Conservation (phyloP, 2,797 vertebrate genomes). For the Pampus argenteus region DNA sequence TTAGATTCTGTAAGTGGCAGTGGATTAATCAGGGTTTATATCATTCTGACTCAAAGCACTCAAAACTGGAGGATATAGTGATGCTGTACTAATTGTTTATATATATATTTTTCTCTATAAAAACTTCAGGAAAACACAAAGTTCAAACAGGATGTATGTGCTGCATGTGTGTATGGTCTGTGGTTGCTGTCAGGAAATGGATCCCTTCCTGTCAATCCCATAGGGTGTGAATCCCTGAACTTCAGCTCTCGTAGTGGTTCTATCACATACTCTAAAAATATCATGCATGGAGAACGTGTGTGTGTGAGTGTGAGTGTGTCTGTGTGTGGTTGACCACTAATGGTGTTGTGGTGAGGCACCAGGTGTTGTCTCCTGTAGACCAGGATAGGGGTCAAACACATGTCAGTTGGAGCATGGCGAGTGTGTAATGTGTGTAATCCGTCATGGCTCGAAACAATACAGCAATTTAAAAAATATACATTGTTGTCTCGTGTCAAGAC, state of each 20-base stretch:
- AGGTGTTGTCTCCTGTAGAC: conserved; percentile 76
- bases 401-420: conserved; percentile 55
- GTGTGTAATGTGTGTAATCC: conserved; percentile 41
- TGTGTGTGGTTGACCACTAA: conserved; percentile 73
- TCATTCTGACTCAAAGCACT: conserved; percentile 27
- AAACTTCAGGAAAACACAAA: conserved; percentile 29
- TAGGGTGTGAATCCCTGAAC: conserved; percentile 74
- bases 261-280: conserved; percentile 73
- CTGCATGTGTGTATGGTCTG: conserved; percentile 73
- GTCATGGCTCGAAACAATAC: conserved; percentile 40
- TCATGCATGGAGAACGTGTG: conserved; percentile 40
- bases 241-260: conserved; percentile 58
- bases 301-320: conserved; percentile 21
- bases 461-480: conserved; percentile 50
- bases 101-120: conserved; percentile 14
- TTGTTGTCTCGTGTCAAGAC: conserved; percentile 47
- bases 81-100: conserved; percentile 5
- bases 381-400: conserved; percentile 73
- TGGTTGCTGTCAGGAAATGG: conserved; percentile 85
- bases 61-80: conserved; percentile 5
- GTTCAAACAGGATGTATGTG: conserved; percentile 42
- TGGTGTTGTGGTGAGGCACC: conserved; percentile 71
- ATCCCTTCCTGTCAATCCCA: conserved; percentile 81
- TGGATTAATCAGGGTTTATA: conserved; percentile 38
- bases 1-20: conserved; percentile 43